Conservation (phyloP, 2,113 vertebrate genomes). For the Aix galericulata region DNA sequence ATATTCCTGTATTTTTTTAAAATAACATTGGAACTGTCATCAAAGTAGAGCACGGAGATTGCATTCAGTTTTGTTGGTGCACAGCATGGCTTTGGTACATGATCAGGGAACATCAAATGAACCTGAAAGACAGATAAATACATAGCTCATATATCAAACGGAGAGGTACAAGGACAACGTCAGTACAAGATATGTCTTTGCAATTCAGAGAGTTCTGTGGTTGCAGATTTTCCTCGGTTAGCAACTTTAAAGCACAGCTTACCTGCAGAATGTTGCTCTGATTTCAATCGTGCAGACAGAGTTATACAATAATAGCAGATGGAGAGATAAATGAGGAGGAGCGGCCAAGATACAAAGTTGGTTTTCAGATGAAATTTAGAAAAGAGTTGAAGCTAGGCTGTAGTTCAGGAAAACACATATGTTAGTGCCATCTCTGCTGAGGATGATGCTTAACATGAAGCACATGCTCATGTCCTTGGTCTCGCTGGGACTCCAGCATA, state of each 20-base stretch:
- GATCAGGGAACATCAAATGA: slow-evolving; percentile 98
- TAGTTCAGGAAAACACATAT: not conserved
- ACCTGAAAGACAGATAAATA: slow-evolving; percentile 82
- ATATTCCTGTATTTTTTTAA: slow-evolving; percentile 99
- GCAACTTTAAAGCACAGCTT: slow-evolving; percentile 8
- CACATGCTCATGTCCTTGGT: not conserved
- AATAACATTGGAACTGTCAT: slow-evolving; percentile 99
- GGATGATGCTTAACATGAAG: not conserved
- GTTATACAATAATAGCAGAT: not conserved
- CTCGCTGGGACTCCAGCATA: not conserved
- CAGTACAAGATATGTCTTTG: slow-evolving; percentile 16
- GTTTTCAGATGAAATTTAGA: slow-evolving; percentile 16
- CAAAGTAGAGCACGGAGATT: slow-evolving; percentile 99
- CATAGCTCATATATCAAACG: slow-evolving; percentile 33
- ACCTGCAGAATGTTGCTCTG: slow-evolving; percentile 32
- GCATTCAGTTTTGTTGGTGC: slow-evolving; percentile 98
- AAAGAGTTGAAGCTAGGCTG: not conserved
- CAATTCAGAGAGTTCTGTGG: not conserved
- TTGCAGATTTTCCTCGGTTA: not conserved
- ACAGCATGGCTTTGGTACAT: slow-evolving; percentile 98
- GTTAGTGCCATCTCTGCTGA: not conserved
- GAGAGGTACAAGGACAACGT: not conserved
- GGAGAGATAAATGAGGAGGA: not conserved
- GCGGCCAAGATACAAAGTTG: not conserved
- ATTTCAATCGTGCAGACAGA: not conserved